phyloP scores from a whole-genome alignment of 2,113 vertebrate species.

The Poecile atricapillus region DNA sequence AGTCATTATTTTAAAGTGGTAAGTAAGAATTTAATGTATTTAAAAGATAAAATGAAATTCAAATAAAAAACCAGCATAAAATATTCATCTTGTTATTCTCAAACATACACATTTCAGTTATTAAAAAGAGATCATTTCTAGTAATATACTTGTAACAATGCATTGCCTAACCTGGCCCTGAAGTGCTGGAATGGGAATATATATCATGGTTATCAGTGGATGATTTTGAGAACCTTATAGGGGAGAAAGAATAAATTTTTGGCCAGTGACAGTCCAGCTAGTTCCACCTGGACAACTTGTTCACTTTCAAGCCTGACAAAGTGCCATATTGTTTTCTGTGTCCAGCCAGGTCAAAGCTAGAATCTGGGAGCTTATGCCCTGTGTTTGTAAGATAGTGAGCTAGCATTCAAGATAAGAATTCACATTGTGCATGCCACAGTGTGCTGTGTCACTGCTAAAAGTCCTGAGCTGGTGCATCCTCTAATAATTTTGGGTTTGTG shows the following conservation, averaged over 20 bases:
- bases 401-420: background rate
- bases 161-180: background rate
- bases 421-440: background rate
- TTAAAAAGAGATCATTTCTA: background rate
- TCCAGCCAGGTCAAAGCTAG: background rate
- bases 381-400: background rate
- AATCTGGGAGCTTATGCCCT: background rate
- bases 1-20: background rate
- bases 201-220: background rate
- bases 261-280: background rate
- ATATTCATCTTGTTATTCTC: background rate
- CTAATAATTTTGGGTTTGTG: background rate
- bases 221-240: background rate
- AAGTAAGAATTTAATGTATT: slow-evolving; percentile 21
- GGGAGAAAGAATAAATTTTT: background rate
- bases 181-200: background rate
- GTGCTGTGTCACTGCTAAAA: background rate
- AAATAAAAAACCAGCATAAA: background rate
- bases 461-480: background rate
- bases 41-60: slow-evolving; percentile 24
- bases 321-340: background rate
- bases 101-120: background rate
- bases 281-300: background rate
- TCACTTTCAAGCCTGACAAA: background rate
- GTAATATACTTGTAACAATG: slow-evolving; percentile 12